Evolutionary conservation across 2,888 invertebrate species (phyloP).

Genomic region (Pristionchus mayeri): DNA sequence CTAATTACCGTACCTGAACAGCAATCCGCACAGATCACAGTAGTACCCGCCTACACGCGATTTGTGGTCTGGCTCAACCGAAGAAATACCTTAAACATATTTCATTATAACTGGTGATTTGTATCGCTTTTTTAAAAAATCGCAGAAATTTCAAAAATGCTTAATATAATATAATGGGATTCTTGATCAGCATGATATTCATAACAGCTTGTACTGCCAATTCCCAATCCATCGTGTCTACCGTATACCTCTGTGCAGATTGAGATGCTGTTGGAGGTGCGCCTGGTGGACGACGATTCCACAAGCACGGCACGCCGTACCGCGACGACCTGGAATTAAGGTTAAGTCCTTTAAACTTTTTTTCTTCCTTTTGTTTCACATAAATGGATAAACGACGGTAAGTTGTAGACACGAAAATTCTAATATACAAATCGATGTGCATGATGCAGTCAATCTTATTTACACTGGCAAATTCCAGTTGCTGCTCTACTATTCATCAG

Average conservation of each 20-base stretch:
- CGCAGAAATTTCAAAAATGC: too few species aligned
- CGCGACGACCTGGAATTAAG: conserved; percentile 63
- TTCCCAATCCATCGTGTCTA: background rate
- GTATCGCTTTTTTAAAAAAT: too few species aligned
- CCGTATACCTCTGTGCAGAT: conserved; percentile 54
- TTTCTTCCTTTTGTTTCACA: too few species aligned
- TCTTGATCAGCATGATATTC: too few species aligned
- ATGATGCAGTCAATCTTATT: background rate
- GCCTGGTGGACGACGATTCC: conserved; percentile 60
- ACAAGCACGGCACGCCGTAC: conserved; percentile 60
- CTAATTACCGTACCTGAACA: conserved; percentile 57
- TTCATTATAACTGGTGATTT: too few species aligned
- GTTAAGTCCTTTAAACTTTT: too few species aligned
- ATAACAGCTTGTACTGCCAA: too few species aligned
- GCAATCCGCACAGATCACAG: conserved; percentile 69
- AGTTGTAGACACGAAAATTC: too few species aligned
- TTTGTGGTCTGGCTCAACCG: conserved; percentile 53
- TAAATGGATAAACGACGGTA: too few species aligned
- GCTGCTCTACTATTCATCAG: too few species aligned
- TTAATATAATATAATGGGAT: too few species aligned
- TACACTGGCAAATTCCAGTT: background rate
- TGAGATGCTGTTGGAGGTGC: conserved; percentile 62
- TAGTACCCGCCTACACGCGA: conserved; percentile 56
- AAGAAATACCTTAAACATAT: background rate
- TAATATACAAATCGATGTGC: too few species aligned